These are phyloP conservation scores for Piaya cayana DNA, from an alignment of 2,113 vertebrate genomes.

Conservation along the genomic window DNA sequence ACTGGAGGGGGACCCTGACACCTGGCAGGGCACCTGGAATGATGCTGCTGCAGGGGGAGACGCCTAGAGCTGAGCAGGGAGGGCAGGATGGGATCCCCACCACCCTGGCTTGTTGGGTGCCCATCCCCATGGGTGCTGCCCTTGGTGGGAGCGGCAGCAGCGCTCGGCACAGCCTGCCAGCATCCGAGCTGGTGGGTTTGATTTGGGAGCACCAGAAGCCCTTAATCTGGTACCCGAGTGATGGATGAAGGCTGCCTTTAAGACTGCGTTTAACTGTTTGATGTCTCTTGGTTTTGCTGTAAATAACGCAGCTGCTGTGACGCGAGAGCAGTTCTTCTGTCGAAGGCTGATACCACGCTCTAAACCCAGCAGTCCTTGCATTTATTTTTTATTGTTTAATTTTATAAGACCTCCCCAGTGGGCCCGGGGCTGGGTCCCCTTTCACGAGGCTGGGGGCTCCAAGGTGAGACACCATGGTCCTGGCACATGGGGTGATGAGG, in stretches of 20 bases:
- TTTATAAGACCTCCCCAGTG: rapidly evolving
- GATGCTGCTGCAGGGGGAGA: neutral
- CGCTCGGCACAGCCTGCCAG: rapidly evolving
- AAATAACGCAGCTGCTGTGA: neutral
- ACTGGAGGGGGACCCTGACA: rapidly evolving
- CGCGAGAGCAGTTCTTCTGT: neutral
- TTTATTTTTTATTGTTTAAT: neutral
- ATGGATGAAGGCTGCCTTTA: neutral
- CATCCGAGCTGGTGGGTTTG: neutral
- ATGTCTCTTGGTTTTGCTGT: neutral
- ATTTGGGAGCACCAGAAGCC: neutral
- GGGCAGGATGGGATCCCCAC: neutral
- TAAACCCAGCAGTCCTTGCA: rapidly evolving
- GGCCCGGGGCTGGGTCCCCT: rapidly evolving
- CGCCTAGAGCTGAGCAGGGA: rapidly evolving
- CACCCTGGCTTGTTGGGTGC: rapidly evolving
- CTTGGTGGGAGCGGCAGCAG: neutral
- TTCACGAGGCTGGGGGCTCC: rapidly evolving
- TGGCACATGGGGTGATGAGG: rapidly evolving
- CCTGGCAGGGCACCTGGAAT: neutral
- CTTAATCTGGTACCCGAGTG: neutral
- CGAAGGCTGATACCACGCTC: neutral
- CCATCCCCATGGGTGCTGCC: rapidly evolving
- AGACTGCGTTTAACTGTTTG: neutral
- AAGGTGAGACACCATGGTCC: rapidly evolving